phyloP scores from a whole-genome alignment of 1,140 invertebrate species.

The Prorops nasuta region DNA sequence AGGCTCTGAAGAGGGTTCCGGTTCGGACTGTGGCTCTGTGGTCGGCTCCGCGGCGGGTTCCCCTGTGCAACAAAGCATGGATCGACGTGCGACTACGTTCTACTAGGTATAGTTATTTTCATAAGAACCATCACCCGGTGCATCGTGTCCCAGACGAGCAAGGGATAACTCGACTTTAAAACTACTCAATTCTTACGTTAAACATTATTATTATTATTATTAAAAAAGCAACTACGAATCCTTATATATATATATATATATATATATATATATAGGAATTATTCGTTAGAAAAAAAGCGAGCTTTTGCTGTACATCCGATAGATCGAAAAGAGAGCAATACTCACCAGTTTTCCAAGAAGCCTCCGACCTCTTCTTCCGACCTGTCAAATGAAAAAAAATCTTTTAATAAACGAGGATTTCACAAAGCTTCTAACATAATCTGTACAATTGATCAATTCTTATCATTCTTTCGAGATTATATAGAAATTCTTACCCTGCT shows the following conservation, averaged over 20 bases:
- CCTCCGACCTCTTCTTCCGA: conserved; percentile 43
- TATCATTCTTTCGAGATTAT: not conserved
- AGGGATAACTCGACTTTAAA: conserved; percentile 1
- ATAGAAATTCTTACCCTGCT: conserved; percentile 50
- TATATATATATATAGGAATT: no score
- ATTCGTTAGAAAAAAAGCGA: no score
- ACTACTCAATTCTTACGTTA: not conserved
- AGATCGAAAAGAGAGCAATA: no score
- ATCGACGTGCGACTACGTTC: conserved; percentile 51
- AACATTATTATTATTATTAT: conserved; percentile 9
- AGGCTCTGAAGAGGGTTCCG: conserved; percentile 44
- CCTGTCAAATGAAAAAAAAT: conserved; percentile 26
- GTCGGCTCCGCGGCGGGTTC: conserved; percentile 38
- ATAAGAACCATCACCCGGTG: conserved; percentile 46
- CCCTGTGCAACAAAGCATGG: conserved; percentile 57
- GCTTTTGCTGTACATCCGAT: no score
- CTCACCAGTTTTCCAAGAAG: no score
- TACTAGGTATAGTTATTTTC: conserved; percentile 22
- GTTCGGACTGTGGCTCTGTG: conserved; percentile 49
- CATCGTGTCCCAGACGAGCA: conserved; percentile 25
- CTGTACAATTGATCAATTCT: no score
- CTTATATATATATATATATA: no score
- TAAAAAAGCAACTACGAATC: conserved; percentile 15
- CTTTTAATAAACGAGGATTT: not conserved
- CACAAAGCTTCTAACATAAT: no score